Evolutionary conservation across 2,113 vertebrate species (phyloP).

Genomic region (Perca schrenkii): DNA sequence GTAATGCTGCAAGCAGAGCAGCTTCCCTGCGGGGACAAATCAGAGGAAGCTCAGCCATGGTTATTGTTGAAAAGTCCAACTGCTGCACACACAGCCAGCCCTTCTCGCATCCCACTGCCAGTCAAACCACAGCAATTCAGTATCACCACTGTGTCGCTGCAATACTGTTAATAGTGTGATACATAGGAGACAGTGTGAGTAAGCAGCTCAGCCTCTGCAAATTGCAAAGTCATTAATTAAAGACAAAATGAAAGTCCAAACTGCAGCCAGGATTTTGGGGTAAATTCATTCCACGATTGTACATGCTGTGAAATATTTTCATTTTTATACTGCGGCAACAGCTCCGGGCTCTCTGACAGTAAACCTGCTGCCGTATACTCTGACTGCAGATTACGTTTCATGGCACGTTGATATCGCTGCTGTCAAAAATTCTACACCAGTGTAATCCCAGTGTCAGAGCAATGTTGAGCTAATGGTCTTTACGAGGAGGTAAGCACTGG

Average conservation of each 20-base stretch:
- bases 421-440: constrained; percentile 28
- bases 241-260: not conserved
- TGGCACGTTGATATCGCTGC: constrained; percentile 19
- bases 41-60: constrained; percentile 25
- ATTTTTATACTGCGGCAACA: constrained; percentile 19
- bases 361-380: constrained; percentile 8
- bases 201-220: constrained; percentile 2
- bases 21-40: constrained; percentile 35
- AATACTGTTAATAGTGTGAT: not conserved
- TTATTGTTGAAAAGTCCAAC: constrained; percentile 35
- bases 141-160: not conserved
- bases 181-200: not conserved
- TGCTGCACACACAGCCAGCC: not conserved
- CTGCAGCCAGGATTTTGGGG: not conserved
- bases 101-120: not conserved
- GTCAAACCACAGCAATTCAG: not conserved
- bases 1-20: constrained; percentile 35
- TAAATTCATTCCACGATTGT: not conserved
- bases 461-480: constrained; percentile 38
- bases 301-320: not conserved
- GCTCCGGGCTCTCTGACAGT: not conserved
- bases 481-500: constrained; percentile 8
- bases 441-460: constrained; percentile 38
- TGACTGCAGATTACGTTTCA: constrained; percentile 15
- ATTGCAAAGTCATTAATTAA: not conserved